A percentile compares a stretch with the other conserved stretches of the same genome.
Evolutionary conservation across 30 jellyfish, hydroid and myxozoan species (phyloP).

Genomic region (Cassiopea andromeda): DNA sequence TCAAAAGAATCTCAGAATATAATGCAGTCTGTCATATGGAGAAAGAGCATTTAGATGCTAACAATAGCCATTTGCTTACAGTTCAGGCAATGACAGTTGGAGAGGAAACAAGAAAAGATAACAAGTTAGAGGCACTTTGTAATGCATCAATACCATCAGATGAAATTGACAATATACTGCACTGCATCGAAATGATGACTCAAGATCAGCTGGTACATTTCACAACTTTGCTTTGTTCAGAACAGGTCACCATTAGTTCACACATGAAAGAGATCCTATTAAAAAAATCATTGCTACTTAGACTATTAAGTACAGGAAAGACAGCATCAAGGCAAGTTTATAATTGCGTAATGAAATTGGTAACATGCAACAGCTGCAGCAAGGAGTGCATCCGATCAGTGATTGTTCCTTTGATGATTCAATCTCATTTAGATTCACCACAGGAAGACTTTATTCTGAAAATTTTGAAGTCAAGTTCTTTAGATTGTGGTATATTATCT

Average conservation of each 20-base stretch:
- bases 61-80: neutral
- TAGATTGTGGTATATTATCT: neutral
- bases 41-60: too few species aligned
- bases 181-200: neutral
- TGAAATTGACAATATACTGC: conserved; percentile 1
- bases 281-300: neutral
- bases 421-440: neutral
- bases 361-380: neutral
- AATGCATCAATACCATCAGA: neutral
- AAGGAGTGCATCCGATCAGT: conserved; percentile 5
- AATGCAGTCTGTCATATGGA: too few species aligned
- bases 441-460: conserved; percentile 36
- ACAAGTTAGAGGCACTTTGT: neutral
- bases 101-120: neutral
- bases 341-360: neutral
- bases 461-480: conserved; percentile 14
- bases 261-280: neutral
- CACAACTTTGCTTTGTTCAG: conserved; percentile 8
- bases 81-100: neutral
- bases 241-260: conserved; percentile 2
- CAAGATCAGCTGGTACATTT: conserved; percentile 10
- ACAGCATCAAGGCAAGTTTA: conserved; percentile 22
- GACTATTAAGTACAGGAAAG: neutral
- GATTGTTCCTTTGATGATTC: conserved; percentile 26
- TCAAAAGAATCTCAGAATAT: too few species aligned